Conservation (phyloP, 2,888 invertebrate genomes). For the Eilema depressum region DNA sequence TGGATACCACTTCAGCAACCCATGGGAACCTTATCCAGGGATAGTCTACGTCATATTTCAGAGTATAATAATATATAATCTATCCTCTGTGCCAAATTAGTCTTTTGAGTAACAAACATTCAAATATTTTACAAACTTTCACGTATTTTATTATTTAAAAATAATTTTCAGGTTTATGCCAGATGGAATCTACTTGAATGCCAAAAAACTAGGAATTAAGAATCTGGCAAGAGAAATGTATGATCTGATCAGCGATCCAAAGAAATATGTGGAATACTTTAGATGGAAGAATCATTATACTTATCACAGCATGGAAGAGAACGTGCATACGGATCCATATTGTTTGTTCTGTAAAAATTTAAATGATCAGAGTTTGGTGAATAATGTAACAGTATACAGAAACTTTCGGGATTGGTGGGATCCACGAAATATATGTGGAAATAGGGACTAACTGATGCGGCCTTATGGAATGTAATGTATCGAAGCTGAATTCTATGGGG, state of each 20-base stretch:
- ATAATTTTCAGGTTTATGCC: constrained; percentile 7
- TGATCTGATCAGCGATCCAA: not conserved
- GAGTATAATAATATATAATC: too few relatives aligned
- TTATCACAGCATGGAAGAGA: not conserved
- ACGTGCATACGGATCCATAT: not conserved
- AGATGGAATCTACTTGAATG: constrained; percentile 3
- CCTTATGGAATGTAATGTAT: too few relatives aligned
- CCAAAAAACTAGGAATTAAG: not conserved
- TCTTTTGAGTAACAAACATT: too few relatives aligned
- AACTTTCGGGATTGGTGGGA: not conserved
- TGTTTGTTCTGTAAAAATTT: not conserved
- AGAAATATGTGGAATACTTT: constrained; percentile 5
- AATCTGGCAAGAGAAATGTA: constrained; percentile 1
- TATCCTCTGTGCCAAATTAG: too few relatives aligned
- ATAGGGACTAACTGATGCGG: too few relatives aligned
- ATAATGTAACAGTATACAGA: not conserved
- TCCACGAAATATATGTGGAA: not conserved
- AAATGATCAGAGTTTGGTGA: not conserved
- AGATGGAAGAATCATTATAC: constrained; percentile 16
- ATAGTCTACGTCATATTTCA: too few relatives aligned
- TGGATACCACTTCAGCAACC: too few relatives aligned
- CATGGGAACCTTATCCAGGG: too few relatives aligned
- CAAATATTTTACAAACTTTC: too few relatives aligned
- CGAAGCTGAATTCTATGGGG: too few relatives aligned
- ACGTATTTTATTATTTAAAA: too few relatives aligned